Percentiles rank a stretch among this genome's conserved stretches.
These are phyloP conservation scores for Gambusia holbrooki DNA, from an alignment of 2,113 vertebrate species.

Conservation along the genomic window DNA sequence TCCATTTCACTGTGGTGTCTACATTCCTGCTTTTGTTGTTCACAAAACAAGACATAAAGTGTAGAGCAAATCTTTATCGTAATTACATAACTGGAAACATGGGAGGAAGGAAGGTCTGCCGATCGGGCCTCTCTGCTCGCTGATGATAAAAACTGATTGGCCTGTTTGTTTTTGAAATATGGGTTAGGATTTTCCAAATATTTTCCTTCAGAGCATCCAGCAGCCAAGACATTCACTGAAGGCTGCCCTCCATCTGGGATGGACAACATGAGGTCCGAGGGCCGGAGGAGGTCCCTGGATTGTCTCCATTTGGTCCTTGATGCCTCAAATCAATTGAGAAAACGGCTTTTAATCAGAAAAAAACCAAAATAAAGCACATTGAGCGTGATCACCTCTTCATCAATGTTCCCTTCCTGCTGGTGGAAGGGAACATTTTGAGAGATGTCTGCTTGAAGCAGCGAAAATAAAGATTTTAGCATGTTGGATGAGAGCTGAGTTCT, in stretches of 20 bases:
- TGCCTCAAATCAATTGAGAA: background rate
- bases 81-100: slow-evolving; percentile 36
- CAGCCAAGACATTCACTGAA: slow-evolving; percentile 3
- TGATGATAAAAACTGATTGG: slow-evolving; percentile 49
- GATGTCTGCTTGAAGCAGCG: too few relatives aligned
- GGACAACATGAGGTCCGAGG: background rate
- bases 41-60: slow-evolving; percentile 17
- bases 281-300: background rate
- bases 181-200: slow-evolving; percentile 56
- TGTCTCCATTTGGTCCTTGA: background rate
- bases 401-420: too few relatives aligned
- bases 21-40: background rate
- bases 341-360: too few relatives aligned
- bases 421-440: too few relatives aligned
- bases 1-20: slow-evolving; percentile 37
- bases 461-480: too few relatives aligned
- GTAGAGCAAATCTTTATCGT: slow-evolving; percentile 5
- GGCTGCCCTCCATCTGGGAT: background rate
- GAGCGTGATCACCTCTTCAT: too few relatives aligned
- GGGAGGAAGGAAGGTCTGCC: slow-evolving; percentile 5
- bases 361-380: background rate
- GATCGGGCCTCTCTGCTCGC: slow-evolving; percentile 2
- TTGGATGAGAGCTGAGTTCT: too few relatives aligned
- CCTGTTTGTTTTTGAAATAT: slow-evolving; percentile 41
- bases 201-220: slow-evolving; percentile 20